phyloP scores from a whole-genome alignment of 2,797 vertebrate species.

The Poecilia wingei region DNA sequence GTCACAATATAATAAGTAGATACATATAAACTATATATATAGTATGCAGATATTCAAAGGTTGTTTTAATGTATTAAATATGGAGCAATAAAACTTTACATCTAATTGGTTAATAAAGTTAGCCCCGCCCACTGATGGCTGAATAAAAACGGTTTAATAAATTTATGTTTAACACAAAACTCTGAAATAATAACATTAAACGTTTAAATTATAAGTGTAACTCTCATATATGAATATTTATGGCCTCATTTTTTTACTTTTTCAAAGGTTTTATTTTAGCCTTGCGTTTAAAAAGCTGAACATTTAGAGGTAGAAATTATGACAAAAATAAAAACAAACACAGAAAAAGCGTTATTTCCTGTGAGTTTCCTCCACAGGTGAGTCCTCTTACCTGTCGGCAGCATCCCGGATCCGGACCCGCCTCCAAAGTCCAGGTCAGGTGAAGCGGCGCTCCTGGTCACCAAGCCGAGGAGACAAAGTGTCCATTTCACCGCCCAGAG shows the following conservation, averaged over 20 bases:
- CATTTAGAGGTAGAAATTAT: too few relatives aligned
- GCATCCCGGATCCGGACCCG: slow-evolving; percentile 79
- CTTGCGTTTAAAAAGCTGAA: too few relatives aligned
- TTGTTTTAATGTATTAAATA: neutral
- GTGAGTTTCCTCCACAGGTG: slow-evolving; percentile 17
- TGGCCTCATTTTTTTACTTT: too few relatives aligned
- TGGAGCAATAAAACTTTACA: neutral
- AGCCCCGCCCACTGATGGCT: neutral
- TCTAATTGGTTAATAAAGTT: neutral
- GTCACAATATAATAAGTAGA: neutral
- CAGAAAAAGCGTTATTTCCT: neutral
- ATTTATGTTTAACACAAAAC: neutral
- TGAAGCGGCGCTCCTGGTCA: slow-evolving; percentile 13
- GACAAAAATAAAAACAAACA: neutral
- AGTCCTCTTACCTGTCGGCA: slow-evolving; percentile 67
- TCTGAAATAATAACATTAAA: neutral
- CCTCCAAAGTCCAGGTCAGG: slow-evolving; percentile 50
- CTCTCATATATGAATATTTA: neutral
- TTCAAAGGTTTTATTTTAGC: too few relatives aligned
- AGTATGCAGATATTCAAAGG: neutral
- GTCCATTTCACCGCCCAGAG: slow-evolving; percentile 39
- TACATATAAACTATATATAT: neutral
- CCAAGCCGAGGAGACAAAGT: slow-evolving; percentile 48
- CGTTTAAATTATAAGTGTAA: neutral
- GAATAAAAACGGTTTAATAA: neutral